These are phyloP conservation scores for Frankliniella intonsa DNA, from an alignment of 2,888 invertebrate species.

Conservation along the genomic window DNA sequence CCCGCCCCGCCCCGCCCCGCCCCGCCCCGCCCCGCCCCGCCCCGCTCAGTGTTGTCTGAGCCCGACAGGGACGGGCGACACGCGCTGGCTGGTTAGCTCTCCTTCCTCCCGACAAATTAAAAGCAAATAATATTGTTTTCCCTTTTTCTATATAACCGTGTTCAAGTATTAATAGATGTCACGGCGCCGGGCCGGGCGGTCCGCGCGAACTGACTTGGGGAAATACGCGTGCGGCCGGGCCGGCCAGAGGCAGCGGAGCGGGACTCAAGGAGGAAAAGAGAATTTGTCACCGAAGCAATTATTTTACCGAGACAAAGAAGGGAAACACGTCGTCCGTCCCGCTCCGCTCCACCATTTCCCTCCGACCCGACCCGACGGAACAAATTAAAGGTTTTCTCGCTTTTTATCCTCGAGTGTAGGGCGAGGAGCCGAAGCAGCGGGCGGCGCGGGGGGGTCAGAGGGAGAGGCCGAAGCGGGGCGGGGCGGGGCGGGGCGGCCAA, in stretches of 20 bases:
- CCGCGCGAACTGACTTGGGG: neutral
- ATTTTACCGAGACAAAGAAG: neutral
- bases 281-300: slow-evolving; percentile 20
- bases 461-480: neutral
- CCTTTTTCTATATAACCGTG: neutral
- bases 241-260: neutral
- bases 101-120: neutral
- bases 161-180: slow-evolving; percentile 27
- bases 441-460: neutral
- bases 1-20: neutral
- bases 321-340: neutral
- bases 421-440: neutral
- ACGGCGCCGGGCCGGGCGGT: neutral
- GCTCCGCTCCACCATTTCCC: neutral
- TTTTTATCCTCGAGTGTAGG: neutral
- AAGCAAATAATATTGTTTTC: slow-evolving; percentile 20
- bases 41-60: neutral
- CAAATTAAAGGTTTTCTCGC: slow-evolving; percentile 22
- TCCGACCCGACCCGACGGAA: neutral
- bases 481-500: neutral
- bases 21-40: too few species aligned
- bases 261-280: neutral
- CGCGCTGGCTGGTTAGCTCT: neutral
- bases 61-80: neutral
- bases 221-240: neutral